Evolutionary conservation across 1,140 invertebrate genomes (phyloP).

Genomic region (Neomicropteryx cornuta): DNA sequence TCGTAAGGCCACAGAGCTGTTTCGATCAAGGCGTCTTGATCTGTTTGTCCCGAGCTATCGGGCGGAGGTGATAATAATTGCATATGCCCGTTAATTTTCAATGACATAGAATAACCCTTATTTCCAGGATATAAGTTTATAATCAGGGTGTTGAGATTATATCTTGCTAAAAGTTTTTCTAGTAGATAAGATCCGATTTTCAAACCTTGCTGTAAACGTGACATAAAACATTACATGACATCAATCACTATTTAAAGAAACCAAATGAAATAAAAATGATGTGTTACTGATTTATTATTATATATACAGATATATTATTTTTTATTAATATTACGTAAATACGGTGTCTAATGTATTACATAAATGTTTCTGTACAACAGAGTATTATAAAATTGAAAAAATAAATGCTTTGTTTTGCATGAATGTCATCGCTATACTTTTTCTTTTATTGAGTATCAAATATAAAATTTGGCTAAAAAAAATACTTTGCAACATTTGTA

Average conservation of each 20-base stretch:
- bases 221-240: conserved; percentile 10
- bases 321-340: conserved; percentile 3
- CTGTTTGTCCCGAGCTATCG: conserved; percentile 18
- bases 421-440: too few relatives aligned
- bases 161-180: conserved; percentile 71
- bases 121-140: conserved; percentile 84
- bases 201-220: conserved; percentile 46
- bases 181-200: conserved; percentile 68
- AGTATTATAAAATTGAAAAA: conserved; percentile 4
- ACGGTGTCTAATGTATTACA: background rate
- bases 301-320: background rate
- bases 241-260: conserved; percentile 5
- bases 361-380: conserved; percentile 1
- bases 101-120: conserved; percentile 80
- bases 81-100: conserved; percentile 48
- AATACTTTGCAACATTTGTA: too few relatives aligned
- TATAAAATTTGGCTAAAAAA: too few relatives aligned
- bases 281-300: conserved; percentile 9
- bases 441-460: too few relatives aligned
- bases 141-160: conserved; percentile 78
- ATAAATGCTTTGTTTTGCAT: too few relatives aligned
- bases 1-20: conserved; percentile 67
- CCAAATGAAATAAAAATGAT: conserved; percentile 8
- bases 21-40: conserved; percentile 56
- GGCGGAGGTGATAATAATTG: conserved; percentile 27